Evolutionary conservation across 2,113 vertebrate genomes (phyloP), one percentile per base, ranked within the genome.

Genomic region (Asarcornis scutulata): DNA sequence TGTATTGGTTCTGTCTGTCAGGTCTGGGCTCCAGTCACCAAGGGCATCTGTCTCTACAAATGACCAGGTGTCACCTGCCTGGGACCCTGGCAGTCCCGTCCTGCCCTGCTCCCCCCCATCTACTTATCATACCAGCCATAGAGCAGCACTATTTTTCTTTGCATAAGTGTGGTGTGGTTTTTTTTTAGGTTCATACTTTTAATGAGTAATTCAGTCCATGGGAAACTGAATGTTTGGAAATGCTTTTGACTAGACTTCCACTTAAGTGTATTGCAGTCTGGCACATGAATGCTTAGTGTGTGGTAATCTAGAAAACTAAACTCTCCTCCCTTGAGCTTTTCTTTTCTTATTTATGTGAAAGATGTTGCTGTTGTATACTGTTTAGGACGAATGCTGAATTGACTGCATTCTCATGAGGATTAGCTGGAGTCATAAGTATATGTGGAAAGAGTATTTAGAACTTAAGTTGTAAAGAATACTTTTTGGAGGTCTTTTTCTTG

Each of bases 141-240:
- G 44, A 13, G 26, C 26, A 46, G 34, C 53, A 32, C 60, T 53
- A 29, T 59, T 48, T 0, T 0, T 76, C 66, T 93, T 81, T 83
- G 80, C 17, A 2, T 83, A 56, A 81, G 4, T 12, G 81, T 10
- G 9, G 21, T 50, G 22, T 12, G 23, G 6, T 50, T 23, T 23
- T 50, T 50, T 91, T 90, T 78, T 77, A 91, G 85, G 59, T 52
- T 80, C 38, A 3, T 80, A 0, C 71, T 59, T 83, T 77, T 42
- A 86, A 56, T 64, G 68, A 81, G 69, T 92, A 93, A 79, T 79
- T 93, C 62, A 76, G 75, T 82, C 93, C 95, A 89, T 97, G 96
- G 95, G 96, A 97, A 96, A 96, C 48, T 8, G 56, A 68, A 53
- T 96, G 88, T 95, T 96, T 95, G 91, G 91, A 97, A 97, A 95